Evolutionary conservation across 1,140 invertebrate genomes (phyloP).

Genomic region (Reticulitermes speratus): DNA sequence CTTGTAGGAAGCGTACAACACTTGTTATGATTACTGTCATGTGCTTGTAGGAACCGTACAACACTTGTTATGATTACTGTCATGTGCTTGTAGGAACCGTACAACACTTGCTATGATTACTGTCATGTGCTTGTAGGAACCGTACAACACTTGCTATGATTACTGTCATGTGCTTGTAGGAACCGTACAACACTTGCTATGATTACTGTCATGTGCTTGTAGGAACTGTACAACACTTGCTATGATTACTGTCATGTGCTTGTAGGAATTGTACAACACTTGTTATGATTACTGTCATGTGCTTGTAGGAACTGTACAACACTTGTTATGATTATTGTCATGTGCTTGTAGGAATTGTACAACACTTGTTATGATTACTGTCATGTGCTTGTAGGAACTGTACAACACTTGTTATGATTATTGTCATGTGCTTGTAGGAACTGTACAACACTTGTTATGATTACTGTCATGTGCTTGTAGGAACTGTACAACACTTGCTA

Average conservation of each 20-base stretch:
- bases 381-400: background rate
- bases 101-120: too few relatives aligned
- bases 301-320: background rate
- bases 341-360: too few relatives aligned
- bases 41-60: background rate
- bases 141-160: too few relatives aligned
- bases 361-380: too few relatives aligned
- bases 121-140: background rate
- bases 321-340: too few relatives aligned
- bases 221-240: background rate
- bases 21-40: too few relatives aligned
- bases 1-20: background rate
- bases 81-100: background rate
- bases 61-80: too few relatives aligned
- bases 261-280: background rate
- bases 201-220: too few relatives aligned
- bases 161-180: background rate
- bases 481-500: background rate
- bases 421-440: background rate
- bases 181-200: background rate
- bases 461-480: background rate
- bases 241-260: too few relatives aligned
- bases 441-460: background rate
- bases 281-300: too few relatives aligned
- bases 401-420: too few relatives aligned